These are phyloP conservation scores for Malthinus flaveolus DNA, from an alignment of 2,888 invertebrate species.

Conservation along the genomic window DNA sequence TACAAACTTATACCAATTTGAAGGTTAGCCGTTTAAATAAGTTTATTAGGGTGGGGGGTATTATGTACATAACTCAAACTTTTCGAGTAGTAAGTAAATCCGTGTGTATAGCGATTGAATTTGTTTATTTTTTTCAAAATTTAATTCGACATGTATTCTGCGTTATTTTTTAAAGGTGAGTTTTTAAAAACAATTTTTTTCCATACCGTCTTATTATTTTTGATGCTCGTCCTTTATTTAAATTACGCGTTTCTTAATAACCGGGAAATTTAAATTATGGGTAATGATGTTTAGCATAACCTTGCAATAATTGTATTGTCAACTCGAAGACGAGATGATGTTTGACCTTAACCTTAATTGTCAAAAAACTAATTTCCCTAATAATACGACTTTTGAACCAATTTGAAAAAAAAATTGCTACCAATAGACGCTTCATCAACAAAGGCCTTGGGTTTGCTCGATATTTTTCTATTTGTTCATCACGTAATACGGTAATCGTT, in stretches of 20 bases:
- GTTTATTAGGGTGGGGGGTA: slow-evolving; percentile 10
- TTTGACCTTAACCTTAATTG: slow-evolving; percentile 24
- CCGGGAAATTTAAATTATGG: slow-evolving; percentile 23
- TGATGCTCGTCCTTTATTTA: slow-evolving; percentile 9
- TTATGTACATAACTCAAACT: slow-evolving; percentile 16
- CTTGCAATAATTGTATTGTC: slow-evolving; percentile 19
- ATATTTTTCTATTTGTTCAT: slow-evolving; percentile 28
- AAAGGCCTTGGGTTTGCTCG: slow-evolving; percentile 26
- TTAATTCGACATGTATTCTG: background rate
- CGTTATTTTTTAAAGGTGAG: slow-evolving; percentile 1
- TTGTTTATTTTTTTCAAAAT: background rate
- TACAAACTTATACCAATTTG: slow-evolving; percentile 21
- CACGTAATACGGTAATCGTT: slow-evolving; percentile 29
- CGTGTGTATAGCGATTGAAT: slow-evolving; percentile 4
- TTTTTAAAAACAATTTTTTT: background rate
- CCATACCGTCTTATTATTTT: slow-evolving; percentile 6
- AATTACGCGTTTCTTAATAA: slow-evolving; percentile 14
- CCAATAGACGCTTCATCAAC: slow-evolving; percentile 19
- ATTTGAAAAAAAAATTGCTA: slow-evolving; percentile 23
- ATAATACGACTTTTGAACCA: slow-evolving; percentile 18
- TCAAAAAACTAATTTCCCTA: slow-evolving; percentile 13
- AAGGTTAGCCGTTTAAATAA: slow-evolving; percentile 19
- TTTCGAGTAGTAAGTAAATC: slow-evolving; percentile 17
- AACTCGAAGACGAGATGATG: background rate
- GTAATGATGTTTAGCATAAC: slow-evolving; percentile 30